Conservation (phyloP, 2,797 vertebrate species). For the Balearica regulorum region DNA sequence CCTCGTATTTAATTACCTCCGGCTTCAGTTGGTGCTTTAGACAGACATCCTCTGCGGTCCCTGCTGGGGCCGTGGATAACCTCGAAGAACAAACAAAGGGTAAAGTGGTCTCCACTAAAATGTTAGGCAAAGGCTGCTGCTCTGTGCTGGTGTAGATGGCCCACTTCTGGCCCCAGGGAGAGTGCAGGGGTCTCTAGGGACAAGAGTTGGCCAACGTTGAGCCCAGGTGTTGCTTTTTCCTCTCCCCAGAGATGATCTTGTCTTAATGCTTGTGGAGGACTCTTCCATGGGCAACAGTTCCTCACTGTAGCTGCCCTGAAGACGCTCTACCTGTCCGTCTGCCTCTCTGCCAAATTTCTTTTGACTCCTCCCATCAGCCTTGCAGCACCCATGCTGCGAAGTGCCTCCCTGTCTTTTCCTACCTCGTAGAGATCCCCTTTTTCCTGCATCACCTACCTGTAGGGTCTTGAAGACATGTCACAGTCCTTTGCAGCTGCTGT, state of each 20-base stretch:
- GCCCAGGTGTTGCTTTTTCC: not conserved
- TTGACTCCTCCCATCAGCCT: not conserved
- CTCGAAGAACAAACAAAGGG: conserved; percentile 35
- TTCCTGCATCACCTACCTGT: not conserved
- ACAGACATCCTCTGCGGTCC: conserved; percentile 17
- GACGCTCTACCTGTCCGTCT: not conserved
- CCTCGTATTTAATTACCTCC: conserved; percentile 74
- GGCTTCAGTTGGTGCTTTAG: conserved; percentile 49
- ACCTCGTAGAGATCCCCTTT: not conserved
- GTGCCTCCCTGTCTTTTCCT: not conserved
- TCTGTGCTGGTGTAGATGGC: not conserved
- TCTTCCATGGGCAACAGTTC: not conserved
- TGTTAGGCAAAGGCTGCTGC: not conserved
- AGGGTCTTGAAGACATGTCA: not conserved
- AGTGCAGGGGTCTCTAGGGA: not conserved
- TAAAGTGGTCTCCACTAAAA: conserved; percentile 2
- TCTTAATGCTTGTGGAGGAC: not conserved
- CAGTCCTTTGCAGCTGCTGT: not conserved
- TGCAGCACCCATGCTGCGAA: not conserved
- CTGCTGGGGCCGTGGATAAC: conserved; percentile 35
- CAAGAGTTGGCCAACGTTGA: not conserved
- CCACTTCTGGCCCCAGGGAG: not conserved
- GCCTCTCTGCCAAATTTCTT: not conserved
- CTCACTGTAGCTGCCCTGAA: not conserved
- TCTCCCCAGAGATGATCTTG: not conserved